Evolutionary conservation across 2,113 vertebrate species (phyloP).

Genomic region (Ploceus nigricollis): DNA sequence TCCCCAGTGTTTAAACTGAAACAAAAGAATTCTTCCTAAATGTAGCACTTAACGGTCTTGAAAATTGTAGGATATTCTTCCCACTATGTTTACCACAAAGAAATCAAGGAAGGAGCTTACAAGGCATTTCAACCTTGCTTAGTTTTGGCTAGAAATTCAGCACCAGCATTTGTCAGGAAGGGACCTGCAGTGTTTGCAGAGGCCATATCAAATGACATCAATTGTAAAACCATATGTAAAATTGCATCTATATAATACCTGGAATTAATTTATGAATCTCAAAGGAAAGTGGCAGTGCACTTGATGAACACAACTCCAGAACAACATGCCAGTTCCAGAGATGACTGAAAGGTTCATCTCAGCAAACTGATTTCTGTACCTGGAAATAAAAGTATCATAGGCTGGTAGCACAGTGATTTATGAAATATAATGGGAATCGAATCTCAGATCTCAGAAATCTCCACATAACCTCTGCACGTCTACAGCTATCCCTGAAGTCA

Average conservation of each 20-base stretch:
- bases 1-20: slow-evolving; percentile 40
- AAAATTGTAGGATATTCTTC: slow-evolving; percentile 48
- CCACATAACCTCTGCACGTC: slow-evolving; percentile 28
- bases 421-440: neutral
- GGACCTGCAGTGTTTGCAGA: neutral
- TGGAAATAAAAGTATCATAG: neutral
- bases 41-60: slow-evolving; percentile 24
- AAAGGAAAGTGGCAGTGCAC: neutral
- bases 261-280: neutral
- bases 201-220: neutral
- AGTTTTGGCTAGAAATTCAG: neutral
- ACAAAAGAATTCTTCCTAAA: slow-evolving; percentile 40
- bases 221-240: neutral
- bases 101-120: slow-evolving; percentile 32
- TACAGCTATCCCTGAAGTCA: slow-evolving; percentile 40
- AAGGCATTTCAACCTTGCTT: neutral
- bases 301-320: neutral
- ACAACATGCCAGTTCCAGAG: neutral
- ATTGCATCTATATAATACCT: neutral
- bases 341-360: neutral
- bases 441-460: slow-evolving; percentile 24
- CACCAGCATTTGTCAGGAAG: neutral
- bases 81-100: slow-evolving; percentile 31
- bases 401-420: neutral
- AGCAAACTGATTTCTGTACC: neutral